Percentiles rank a stretch among this genome's conserved stretches.
Conservation (phyloP, 1,140 invertebrate species). For the Brachystomella parvula region DNA sequence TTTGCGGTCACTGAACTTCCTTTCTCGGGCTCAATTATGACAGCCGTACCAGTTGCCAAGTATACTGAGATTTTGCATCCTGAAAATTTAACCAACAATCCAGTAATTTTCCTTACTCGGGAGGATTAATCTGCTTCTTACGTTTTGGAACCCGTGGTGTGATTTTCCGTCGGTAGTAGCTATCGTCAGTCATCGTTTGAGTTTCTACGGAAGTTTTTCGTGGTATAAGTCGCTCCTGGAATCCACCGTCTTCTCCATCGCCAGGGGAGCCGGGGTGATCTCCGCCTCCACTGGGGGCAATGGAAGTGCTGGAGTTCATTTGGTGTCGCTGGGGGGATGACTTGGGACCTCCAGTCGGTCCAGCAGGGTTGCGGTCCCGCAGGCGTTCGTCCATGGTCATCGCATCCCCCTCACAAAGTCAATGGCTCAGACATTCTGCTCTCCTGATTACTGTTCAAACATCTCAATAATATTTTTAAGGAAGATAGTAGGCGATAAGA, state of each 20-base stretch:
- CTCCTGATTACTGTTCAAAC: no score
- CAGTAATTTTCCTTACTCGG: background rate
- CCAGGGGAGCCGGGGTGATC: slow-evolving; percentile 20
- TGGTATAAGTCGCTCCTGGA: slow-evolving; percentile 32
- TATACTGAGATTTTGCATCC: slow-evolving; percentile 38
- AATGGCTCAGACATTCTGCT: background rate
- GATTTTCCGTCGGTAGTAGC: slow-evolving; percentile 38
- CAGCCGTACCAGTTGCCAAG: slow-evolving; percentile 35
- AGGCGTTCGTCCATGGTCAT: slow-evolving; percentile 23
- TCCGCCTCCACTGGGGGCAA: slow-evolving; percentile 10
- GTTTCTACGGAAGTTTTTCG: slow-evolving; percentile 38
- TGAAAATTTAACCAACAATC: slow-evolving; percentile 12
- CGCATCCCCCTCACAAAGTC: no score
- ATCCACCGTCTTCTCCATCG: slow-evolving; percentile 37
- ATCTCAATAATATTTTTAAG: no score
- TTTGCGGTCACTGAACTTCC: slow-evolving; percentile 47
- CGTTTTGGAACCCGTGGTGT: slow-evolving; percentile 37
- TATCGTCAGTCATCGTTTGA: slow-evolving; percentile 35
- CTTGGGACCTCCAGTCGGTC: background rate
- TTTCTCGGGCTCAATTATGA: slow-evolving; percentile 49
- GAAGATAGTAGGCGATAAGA: no score
- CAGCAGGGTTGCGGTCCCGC: background rate
- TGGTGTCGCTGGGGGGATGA: slow-evolving; percentile 22
- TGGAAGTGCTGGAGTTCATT: no score
- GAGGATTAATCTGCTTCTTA: no score